These are phyloP conservation scores for Campylomormyrus tamandua DNA, from an alignment of 2,113 vertebrate species.

Conservation along the genomic window DNA sequence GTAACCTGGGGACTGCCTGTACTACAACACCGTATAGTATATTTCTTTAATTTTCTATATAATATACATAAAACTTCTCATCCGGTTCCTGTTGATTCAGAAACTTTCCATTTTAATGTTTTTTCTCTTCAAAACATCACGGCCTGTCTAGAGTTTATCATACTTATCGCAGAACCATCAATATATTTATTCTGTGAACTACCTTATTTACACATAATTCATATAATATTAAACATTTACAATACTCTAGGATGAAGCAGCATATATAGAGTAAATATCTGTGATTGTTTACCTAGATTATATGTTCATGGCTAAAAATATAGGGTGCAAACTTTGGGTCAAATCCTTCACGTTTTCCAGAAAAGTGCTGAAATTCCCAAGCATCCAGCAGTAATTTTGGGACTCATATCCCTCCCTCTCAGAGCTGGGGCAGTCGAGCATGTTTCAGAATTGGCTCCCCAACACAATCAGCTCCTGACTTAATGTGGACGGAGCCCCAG, in stretches of 20 bases:
- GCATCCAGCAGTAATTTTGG: background rate
- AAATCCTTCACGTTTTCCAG: background rate
- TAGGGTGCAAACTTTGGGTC: background rate
- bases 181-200: background rate
- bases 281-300: background rate
- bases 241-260: background rate
- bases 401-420: constrained; percentile 33
- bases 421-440: constrained; percentile 55
- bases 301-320: background rate
- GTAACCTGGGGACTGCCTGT: background rate
- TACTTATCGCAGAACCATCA: background rate
- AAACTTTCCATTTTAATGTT: background rate
- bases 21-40: background rate
- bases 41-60: background rate
- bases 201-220: background rate
- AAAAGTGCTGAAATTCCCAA: background rate
- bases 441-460: constrained; percentile 47
- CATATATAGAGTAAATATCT: background rate
- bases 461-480: constrained; percentile 45
- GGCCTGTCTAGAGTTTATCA: background rate
- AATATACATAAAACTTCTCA: background rate
- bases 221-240: background rate
- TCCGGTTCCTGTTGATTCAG: background rate
- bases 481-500: constrained; percentile 57
- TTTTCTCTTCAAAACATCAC: background rate